Conservation (phyloP, 2,888 invertebrate genomes). For the Mythimna vitellina region DNA sequence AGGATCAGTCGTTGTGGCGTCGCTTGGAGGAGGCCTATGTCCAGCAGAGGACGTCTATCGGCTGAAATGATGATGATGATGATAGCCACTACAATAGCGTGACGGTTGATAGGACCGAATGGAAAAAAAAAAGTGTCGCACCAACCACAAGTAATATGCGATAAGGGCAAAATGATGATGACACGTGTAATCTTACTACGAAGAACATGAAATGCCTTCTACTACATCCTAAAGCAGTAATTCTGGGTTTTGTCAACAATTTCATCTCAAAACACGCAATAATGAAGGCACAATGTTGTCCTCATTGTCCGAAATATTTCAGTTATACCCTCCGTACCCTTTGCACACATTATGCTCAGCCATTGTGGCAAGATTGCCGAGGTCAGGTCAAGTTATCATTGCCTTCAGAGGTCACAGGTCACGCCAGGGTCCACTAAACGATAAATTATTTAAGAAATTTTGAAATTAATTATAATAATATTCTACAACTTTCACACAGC, state of each 20-base stretch:
- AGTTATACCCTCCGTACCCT: conserved; percentile 49
- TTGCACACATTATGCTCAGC: conserved; percentile 49
- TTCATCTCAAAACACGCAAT: conserved; percentile 10
- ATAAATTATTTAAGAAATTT: conserved; percentile 15
- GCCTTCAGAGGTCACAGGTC: conserved; percentile 35
- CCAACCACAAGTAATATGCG: no score
- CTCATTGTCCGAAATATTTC: conserved; percentile 52
- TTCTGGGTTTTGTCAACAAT: conserved; percentile 5
- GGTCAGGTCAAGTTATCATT: conserved; percentile 54
- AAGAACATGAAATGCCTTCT: no score
- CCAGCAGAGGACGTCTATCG: no score
- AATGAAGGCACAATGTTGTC: conserved; percentile 28
- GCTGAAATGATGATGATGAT: no score
- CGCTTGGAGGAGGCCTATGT: no score
- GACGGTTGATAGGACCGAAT: background rate
- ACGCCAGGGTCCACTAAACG: conserved; percentile 4
- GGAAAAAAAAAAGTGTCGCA: no score
- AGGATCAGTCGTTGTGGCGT: no score
- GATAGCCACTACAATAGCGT: no score
- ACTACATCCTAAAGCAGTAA: no score
- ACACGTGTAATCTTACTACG: background rate
- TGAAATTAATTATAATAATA: conserved; percentile 14
- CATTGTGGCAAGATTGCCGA: conserved; percentile 47
- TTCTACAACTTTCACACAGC: no score
- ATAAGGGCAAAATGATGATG: background rate